Conservation (phyloP, 2,888 invertebrate genomes). For the Brenthis ino region DNA sequence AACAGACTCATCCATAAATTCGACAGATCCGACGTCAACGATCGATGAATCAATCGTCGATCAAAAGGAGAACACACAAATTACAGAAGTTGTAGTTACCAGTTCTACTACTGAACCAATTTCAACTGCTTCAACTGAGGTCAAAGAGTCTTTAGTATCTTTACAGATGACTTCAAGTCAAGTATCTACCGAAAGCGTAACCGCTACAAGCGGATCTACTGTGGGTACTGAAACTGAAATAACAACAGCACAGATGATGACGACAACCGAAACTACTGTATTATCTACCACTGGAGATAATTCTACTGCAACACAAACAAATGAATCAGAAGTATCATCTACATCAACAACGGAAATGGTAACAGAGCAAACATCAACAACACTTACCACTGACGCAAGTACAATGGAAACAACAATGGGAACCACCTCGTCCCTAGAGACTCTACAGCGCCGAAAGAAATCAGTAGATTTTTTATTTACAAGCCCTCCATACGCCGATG, state of each 20-base stretch:
- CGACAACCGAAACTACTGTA: constrained; percentile 14
- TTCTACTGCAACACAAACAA: constrained; percentile 22
- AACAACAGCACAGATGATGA: constrained; percentile 3
- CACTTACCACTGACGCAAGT: constrained; percentile 29
- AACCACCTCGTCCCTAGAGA: constrained; percentile 55
- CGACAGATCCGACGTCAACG: background rate
- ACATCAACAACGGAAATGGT: constrained; percentile 26
- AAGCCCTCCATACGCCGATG: constrained; percentile 66
- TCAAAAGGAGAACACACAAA: constrained; percentile 10
- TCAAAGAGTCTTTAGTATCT: background rate
- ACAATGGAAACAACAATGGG: constrained; percentile 40
- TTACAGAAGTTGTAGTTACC: background rate
- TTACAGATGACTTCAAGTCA: constrained; percentile 16
- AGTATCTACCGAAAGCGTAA: constrained; percentile 33
- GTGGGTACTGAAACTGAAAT: constrained; percentile 32
- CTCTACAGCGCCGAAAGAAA: constrained; percentile 65
- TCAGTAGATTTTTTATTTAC: constrained; percentile 73
- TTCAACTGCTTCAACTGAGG: constrained; percentile 18
- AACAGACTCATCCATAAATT: background rate
- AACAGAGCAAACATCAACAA: constrained; percentile 34
- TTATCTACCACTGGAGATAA: constrained; percentile 12
- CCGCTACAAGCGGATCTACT: constrained; percentile 44
- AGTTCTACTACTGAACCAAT: background rate
- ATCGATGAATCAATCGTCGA: constrained; percentile 16
- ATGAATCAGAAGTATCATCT: constrained; percentile 25